Percentiles rank a stretch among this genome's conserved stretches.
Conservation (phyloP, 1,140 invertebrate species). For the Arctopsyche grandis region DNA sequence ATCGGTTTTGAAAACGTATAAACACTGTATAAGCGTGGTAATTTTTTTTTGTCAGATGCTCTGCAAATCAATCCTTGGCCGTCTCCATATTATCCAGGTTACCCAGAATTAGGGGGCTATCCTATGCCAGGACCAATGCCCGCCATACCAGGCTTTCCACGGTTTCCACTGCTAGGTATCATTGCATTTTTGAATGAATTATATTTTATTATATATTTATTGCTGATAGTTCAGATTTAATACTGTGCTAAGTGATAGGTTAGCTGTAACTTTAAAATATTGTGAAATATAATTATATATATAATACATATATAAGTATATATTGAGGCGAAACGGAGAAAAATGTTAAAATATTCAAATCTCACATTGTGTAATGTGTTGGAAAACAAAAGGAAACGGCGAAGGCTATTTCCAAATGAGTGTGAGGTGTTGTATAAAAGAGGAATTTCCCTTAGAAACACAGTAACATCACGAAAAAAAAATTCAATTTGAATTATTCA, state of each 20-base stretch:
- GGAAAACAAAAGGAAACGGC: background rate
- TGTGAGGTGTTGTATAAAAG: background rate
- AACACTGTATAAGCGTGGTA: background rate
- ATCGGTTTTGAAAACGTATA: background rate
- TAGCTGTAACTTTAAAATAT: too few species aligned
- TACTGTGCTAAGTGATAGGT: too few species aligned
- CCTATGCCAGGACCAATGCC: background rate
- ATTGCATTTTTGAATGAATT: too few species aligned
- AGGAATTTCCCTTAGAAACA: background rate
- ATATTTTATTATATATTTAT: too few species aligned
- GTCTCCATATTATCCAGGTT: background rate
- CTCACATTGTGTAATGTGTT: background rate
- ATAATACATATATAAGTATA: too few species aligned
- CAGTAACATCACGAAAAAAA: background rate
- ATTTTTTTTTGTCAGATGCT: background rate
- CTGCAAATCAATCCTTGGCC: background rate
- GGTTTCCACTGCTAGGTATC: too few species aligned
- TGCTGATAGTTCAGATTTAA: too few species aligned
- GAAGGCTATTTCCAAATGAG: background rate
- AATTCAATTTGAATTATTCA: slow-evolving; percentile 41
- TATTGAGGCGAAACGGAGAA: too few species aligned
- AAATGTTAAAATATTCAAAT: too few species aligned
- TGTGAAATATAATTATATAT: too few species aligned
- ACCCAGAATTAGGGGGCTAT: too few species aligned
- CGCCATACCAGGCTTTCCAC: background rate